Evolutionary conservation across 2,113 vertebrate genomes (phyloP), one percentile per base, ranked within the genome.

Genomic region (Gobio gobio): DNA sequence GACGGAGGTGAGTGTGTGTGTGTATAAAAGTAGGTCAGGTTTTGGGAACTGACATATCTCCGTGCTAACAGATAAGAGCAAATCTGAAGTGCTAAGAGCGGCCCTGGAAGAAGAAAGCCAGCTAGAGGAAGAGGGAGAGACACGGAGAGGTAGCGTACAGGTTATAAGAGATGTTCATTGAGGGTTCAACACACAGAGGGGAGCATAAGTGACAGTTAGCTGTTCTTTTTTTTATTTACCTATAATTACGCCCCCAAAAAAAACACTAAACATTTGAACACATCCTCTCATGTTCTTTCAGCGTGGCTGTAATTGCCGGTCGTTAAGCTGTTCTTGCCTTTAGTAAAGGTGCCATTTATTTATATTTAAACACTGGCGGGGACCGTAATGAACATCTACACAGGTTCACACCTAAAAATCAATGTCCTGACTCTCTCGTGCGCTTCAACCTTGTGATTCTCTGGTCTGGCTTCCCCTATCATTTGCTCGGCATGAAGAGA

Each of bases 1-100:
- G 20, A 79, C 51, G 75, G 26, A 40, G 74, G 75, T 66, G 74
- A 33, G 73, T 16, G 59, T 54, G 70, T 70, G 64, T 51, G 86
- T 82, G 70, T 78, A 45, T 85, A 78, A 94, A 94, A 94, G 89
- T 94, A 93, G 94, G 94, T 95, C 93, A 94, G 91, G 90, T 91
- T 92, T 92, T 92, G 70, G 88, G 45, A 93, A 93, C 90, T 93
- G 93, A 94, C 94, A 93, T 91, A 92, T 92, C 88, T 91, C 89
- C 90, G 90, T 92, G 91, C 91, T 92, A 93, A 93, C 91, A 94
- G 91, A 93, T 90, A 94, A 92, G 90, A 93, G 88, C 90, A 93
- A 94, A 93, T 91, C 89, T 88, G 84, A 93, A 89, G 91, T 90
- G 90, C 83, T 86, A 90, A 89, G 90, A 90, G 91, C 88, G 90